Evolutionary conservation across 2,797 vertebrate species (phyloP), one percentile per base, ranked within the genome.

Genomic region (Tenualosa ilisha): DNA sequence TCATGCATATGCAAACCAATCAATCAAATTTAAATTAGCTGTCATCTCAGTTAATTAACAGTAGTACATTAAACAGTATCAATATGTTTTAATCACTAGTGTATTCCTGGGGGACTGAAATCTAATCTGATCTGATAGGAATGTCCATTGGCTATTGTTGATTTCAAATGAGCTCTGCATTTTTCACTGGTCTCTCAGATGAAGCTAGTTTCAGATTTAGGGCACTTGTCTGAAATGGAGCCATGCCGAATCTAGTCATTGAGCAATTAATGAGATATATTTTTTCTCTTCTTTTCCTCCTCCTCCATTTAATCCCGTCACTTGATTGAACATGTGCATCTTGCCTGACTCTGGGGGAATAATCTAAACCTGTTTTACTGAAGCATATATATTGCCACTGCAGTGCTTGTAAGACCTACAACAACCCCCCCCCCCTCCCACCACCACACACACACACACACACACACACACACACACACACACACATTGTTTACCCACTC

Each of bases 31-130:
- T 0, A 46, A 79, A 79, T 79, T 22, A 43, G 72, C 40, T 79
- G 72, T 20, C 37, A 79, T 79, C 68, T 75, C 37, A 46, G 72
- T 79, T 79, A 79, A 79, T 79, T 46, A 79, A 43, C 72, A 79
- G 37, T 43, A 40, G 22, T 79, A 46, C 72, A 79, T 79, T 79
- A 79, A 79, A 79, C 72, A 79, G 15, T n/a, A 79, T 79, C 72
- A 43, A 22, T 79, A 43, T 79, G 72, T 79, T 79, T 17, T 79
- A 79, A 79, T 46, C 72, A 24, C 72, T 40, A 20, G 72, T 17
- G 15, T 79, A 46, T 79, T 79, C 37, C 37, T n/a, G 7, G 13
- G 72, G 37, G 72, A 22, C 15, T 79, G 40, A 20, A 79, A 79
- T 79, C 72, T 79, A 79, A 79, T 79, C 72, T 79, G 15, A 72